Evolutionary conservation across 2,113 vertebrate species (phyloP).

Genomic region (Hippocampus mohnikei): DNA sequence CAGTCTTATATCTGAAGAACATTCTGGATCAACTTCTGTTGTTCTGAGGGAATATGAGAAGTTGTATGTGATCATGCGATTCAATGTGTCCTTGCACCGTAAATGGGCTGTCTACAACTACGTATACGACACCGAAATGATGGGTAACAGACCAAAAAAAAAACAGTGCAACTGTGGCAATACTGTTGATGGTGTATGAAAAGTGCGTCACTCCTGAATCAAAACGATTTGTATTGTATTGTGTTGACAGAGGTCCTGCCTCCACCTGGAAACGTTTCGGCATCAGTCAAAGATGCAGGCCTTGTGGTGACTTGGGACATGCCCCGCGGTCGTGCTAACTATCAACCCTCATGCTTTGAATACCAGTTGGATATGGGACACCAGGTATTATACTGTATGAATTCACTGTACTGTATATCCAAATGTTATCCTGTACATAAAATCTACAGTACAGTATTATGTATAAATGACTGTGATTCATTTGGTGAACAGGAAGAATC

Average conservation of each 20-base stretch:
- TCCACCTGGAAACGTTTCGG: constrained; percentile 40
- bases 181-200: background rate
- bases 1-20: background rate
- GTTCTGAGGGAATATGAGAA: fast-evolving
- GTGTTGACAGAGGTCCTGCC: constrained; percentile 36
- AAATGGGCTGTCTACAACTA: constrained; percentile 16
- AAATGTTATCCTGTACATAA: background rate
- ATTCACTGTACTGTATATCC: background rate
- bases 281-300: constrained; percentile 13
- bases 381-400: constrained; percentile 20
- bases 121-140: fast-evolving
- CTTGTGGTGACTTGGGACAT: constrained; percentile 42
- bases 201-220: background rate
- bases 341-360: fast-evolving
- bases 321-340: fast-evolving
- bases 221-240: background rate
- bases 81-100: constrained; percentile 25
- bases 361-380: constrained; percentile 45
- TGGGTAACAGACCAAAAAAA: constrained; percentile 32
- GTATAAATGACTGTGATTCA: background rate
- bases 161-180: too few species aligned
- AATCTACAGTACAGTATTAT: too few species aligned
- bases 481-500: constrained; percentile 17
- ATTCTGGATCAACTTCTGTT: constrained; percentile 2
- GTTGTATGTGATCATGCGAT: background rate